These are phyloP conservation scores for Seladonia tumulorum DNA, from an alignment of 2,888 invertebrate species.

Conservation along the genomic window DNA sequence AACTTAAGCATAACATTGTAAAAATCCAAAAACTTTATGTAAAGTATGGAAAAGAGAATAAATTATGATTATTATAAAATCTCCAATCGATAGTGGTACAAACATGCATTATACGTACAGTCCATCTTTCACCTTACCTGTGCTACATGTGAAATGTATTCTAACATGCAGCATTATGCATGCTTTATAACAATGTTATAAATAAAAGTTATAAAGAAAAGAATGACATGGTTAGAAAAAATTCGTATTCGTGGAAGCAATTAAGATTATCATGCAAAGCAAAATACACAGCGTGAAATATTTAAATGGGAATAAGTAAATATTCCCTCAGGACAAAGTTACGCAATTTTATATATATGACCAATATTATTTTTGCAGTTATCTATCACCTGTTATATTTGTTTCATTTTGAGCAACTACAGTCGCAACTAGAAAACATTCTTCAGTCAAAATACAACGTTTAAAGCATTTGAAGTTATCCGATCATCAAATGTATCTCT, in stretches of 20 bases:
- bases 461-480: too few species aligned
- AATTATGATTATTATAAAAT: background rate
- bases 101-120: background rate
- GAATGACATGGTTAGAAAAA: background rate
- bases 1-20: too few species aligned
- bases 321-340: background rate
- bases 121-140: background rate
- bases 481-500: background rate
- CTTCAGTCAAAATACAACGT: background rate
- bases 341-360: background rate
- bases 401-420: background rate
- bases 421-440: background rate
- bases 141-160: background rate
- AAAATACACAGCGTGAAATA: background rate
- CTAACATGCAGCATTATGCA: background rate
- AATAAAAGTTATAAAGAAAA: slow-evolving; percentile 3
- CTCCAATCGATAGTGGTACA: background rate
- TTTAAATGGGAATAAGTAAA: background rate
- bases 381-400: background rate
- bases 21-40: too few species aligned
- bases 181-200: background rate
- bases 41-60: too few species aligned
- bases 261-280: background rate
- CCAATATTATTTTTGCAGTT: too few species aligned
- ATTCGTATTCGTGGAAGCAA: too few species aligned